These are phyloP conservation scores for Amphipoea oculea DNA, from an alignment of 2,888 invertebrate genomes.

Conservation along the genomic window DNA sequence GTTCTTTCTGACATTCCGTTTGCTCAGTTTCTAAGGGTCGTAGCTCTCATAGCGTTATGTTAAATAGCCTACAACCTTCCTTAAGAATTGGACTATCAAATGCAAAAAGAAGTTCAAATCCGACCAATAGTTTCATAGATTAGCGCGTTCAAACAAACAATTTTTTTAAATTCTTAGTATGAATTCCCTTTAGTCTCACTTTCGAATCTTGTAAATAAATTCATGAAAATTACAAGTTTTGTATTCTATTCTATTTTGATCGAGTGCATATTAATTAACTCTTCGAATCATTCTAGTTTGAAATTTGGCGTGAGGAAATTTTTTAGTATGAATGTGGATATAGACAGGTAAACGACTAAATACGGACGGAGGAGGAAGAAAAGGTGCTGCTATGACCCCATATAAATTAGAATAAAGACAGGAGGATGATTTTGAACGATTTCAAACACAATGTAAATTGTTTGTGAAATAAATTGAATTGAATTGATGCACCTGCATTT, in stretches of 20 bases:
- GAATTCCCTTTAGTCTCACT: not conserved
- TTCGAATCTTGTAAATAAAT: not conserved
- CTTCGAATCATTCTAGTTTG: not conserved
- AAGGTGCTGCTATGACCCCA: not conserved
- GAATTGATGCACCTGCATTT: not conserved
- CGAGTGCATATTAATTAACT: not conserved
- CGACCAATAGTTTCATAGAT: no score
- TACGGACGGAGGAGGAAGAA: not conserved
- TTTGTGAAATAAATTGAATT: no score
- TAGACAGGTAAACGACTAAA: not conserved
- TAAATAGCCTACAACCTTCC: no score
- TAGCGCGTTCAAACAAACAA: no score
- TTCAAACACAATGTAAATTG: no score
- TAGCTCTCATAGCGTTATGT: not conserved
- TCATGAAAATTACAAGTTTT: not conserved
- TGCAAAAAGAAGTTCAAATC: no score
- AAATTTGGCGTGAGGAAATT: not conserved
- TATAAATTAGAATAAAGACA: no score
- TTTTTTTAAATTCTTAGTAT: no score
- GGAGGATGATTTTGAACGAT: not conserved
- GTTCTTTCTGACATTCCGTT: not conserved
- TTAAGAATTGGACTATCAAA: no score
- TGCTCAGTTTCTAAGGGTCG: not conserved
- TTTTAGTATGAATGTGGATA: not conserved
- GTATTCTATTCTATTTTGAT: not conserved